phyloP scores from a whole-genome alignment of 1,140 invertebrate genomes.

The Drosophila nasuta region DNA sequence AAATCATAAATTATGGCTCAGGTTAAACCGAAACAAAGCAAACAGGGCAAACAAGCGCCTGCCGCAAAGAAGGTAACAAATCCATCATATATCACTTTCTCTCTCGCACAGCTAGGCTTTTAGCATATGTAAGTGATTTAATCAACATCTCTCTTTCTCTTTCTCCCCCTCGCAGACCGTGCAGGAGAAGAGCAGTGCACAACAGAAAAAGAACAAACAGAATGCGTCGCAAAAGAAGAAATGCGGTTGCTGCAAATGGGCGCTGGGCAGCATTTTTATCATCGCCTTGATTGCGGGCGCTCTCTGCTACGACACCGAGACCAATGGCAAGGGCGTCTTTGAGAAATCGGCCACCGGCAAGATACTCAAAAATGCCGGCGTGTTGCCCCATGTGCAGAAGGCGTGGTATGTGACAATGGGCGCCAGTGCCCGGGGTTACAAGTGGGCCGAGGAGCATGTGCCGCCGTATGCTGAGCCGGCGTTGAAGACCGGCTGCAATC shows the following conservation, averaged over 20 bases:
- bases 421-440: slow-evolving; percentile 86
- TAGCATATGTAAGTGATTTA: slow-evolving; percentile 7
- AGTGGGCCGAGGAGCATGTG: slow-evolving; percentile 88
- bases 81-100: no score
- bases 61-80: slow-evolving; percentile 75
- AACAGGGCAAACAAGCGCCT: slow-evolving; percentile 79
- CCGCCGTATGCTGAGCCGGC: slow-evolving; percentile 89
- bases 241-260: slow-evolving; percentile 86
- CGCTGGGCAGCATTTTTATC: slow-evolving; percentile 86
- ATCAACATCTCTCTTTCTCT: background rate
- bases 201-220: slow-evolving; percentile 81
- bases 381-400: slow-evolving; percentile 87
- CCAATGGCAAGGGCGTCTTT: slow-evolving; percentile 80
- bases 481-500: slow-evolving; percentile 86
- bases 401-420: slow-evolving; percentile 86
- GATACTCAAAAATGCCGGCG: slow-evolving; percentile 87
- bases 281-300: slow-evolving; percentile 85
- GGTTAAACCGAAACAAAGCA: slow-evolving; percentile 83
- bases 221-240: slow-evolving; percentile 73
- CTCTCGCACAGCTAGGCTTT: background rate
- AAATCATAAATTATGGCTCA: slow-evolving; percentile 72
- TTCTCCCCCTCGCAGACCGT: slow-evolving; percentile 46
- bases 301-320: slow-evolving; percentile 80
- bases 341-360: slow-evolving; percentile 85
- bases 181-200: slow-evolving; percentile 77